These are phyloP conservation scores for Ametastegia equiseti DNA, from an alignment of 2,888 invertebrate species.

Conservation along the genomic window DNA sequence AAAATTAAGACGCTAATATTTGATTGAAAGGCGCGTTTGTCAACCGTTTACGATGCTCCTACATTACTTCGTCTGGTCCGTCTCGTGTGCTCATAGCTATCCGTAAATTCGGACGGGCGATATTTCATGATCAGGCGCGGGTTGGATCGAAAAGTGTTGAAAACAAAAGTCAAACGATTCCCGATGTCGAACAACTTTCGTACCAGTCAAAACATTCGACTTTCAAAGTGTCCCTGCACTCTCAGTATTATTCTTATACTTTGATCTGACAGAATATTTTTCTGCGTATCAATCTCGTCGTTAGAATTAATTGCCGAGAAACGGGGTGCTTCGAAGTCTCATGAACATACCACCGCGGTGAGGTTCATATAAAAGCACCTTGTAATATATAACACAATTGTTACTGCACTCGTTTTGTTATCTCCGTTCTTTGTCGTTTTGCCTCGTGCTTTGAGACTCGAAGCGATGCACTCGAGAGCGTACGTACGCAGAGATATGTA, in stretches of 20 bases:
- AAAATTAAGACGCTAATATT: neutral
- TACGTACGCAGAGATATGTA: neutral
- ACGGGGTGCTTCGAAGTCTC: neutral
- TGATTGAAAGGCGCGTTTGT: neutral
- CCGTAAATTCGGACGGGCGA: neutral
- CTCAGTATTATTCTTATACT: neutral
- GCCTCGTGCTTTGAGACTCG: neutral
- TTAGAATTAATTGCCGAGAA: neutral
- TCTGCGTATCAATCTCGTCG: neutral
- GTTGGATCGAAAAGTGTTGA: neutral
- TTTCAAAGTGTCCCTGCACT: neutral
- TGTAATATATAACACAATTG: neutral
- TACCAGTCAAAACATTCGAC: neutral
- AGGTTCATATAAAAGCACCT: neutral
- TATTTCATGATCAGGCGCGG: neutral
- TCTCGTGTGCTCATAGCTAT: neutral
- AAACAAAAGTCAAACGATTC: neutral
- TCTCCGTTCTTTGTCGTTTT: neutral
- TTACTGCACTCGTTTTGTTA: neutral
- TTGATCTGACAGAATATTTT: neutral
- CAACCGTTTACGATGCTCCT: neutral
- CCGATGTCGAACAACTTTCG: neutral
- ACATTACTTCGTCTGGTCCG: too few relatives aligned
- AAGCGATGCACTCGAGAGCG: neutral
- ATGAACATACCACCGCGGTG: too few relatives aligned